phyloP scores from a whole-genome alignment of 1,140 invertebrate species.

The Sycophaga agraensis region DNA sequence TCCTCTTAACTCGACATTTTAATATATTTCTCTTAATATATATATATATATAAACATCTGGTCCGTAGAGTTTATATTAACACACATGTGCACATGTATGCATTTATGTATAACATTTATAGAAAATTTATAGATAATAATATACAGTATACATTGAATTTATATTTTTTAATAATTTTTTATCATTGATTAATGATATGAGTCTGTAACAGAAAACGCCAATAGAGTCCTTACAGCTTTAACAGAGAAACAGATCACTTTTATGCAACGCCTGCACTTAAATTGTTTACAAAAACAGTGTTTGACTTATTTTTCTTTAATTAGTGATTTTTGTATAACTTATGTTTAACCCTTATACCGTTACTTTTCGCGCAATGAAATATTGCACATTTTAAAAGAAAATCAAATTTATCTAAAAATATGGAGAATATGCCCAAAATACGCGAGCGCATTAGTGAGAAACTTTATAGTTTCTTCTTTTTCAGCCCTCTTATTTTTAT shows the following conservation, averaged over 20 bases:
- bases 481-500: not conserved
- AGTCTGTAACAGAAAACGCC: conserved; percentile 44
- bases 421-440: conserved; percentile 7
- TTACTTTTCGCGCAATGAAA: conserved; percentile 26
- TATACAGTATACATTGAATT: conserved; percentile 46
- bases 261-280: not conserved
- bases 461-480: conserved; percentile 8
- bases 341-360: not conserved
- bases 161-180: conserved; percentile 38
- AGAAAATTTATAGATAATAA: conserved; percentile 55
- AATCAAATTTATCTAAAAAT: conserved; percentile 22
- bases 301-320: not conserved
- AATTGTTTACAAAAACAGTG: not conserved
- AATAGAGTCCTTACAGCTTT: conserved; percentile 36
- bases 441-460: not conserved
- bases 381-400: conserved; percentile 27
- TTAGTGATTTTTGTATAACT: conserved; percentile 6
- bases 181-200: conserved; percentile 49
- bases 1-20: conserved; percentile 39
- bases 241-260: conserved; percentile 33
- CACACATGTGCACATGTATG: not conserved
- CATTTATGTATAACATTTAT: conserved; percentile 52
- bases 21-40: conserved; percentile 38
- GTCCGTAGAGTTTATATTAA: conserved; percentile 46
- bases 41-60: conserved; percentile 58